Conservation (phyloP, 2,888 invertebrate species). For the Cremastinae sp. region DNA sequence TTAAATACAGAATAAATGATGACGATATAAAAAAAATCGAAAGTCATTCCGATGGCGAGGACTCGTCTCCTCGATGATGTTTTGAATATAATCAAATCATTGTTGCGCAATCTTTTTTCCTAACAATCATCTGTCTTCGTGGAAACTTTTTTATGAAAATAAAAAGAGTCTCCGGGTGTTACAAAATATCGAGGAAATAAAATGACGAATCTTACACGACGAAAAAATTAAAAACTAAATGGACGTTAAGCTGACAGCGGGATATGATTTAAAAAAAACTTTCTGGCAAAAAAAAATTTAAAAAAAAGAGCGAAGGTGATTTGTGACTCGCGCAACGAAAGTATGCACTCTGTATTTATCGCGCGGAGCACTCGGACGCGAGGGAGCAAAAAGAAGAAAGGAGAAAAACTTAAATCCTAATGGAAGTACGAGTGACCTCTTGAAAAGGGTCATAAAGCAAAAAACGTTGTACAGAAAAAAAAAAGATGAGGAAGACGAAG, state of each 20-base stretch:
- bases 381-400: not conserved
- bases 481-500: not conserved
- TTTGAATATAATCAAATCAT: too few species aligned
- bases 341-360: not conserved
- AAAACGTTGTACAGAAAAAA: slow-evolving; percentile 6
- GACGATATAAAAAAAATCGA: too few species aligned
- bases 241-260: not conserved
- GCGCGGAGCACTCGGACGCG: not conserved
- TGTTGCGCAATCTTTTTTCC: slow-evolving; percentile 1
- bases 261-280: not conserved
- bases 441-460: not conserved
- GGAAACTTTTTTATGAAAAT: too few species aligned
- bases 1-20: too few species aligned
- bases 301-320: not conserved
- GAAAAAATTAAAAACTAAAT: not conserved
- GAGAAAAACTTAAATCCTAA: slow-evolving; percentile 15
- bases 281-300: not conserved
- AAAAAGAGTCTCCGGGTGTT: too few species aligned
- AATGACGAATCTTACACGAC: not conserved
- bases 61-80: too few species aligned
- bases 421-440: slow-evolving; percentile 27
- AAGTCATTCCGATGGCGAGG: too few species aligned
- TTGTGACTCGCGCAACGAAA: slow-evolving; percentile 16
- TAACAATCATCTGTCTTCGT: too few species aligned
- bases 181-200: not conserved